phyloP scores from a whole-genome alignment of 2,888 invertebrate species.

The Pollenia griseotomentosa region DNA sequence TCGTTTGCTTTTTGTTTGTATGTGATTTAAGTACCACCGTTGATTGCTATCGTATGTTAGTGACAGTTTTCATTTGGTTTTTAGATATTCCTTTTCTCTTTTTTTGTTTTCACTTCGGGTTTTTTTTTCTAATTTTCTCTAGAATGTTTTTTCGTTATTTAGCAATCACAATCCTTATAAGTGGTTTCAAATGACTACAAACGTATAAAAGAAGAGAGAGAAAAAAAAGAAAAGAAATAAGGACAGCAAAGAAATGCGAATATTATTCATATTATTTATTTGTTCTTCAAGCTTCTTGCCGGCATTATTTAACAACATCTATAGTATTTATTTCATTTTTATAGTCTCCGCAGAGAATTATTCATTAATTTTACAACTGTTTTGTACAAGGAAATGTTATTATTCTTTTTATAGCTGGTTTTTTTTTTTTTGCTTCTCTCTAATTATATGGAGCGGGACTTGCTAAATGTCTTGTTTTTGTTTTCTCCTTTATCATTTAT shows the following conservation, averaged over 20 bases:
- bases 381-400: neutral
- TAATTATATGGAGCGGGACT: conserved; percentile 11
- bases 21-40: conserved; percentile 68
- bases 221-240: neutral
- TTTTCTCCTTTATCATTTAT: conserved; percentile 31
- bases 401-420: neutral
- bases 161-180: conserved; percentile 61
- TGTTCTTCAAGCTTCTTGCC: neutral
- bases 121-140: conserved; percentile 12
- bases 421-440: neutral
- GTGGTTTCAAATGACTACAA: conserved; percentile 62
- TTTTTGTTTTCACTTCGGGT: neutral
- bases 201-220: neutral
- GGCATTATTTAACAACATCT: conserved; percentile 26
- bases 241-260: neutral
- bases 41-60: conserved; percentile 80
- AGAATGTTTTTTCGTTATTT: conserved; percentile 34
- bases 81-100: conserved; percentile 18
- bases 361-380: conserved; percentile 54
- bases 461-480: conserved; percentile 10
- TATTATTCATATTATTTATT: conserved; percentile 53
- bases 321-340: conserved; percentile 50
- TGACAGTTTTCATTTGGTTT: conserved; percentile 80
- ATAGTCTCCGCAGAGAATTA: conserved; percentile 44
- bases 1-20: conserved; percentile 16